Base-by-base conservation (phyloP, 2,888 invertebrate species). In the Rhagonycha fulva region DNA sequence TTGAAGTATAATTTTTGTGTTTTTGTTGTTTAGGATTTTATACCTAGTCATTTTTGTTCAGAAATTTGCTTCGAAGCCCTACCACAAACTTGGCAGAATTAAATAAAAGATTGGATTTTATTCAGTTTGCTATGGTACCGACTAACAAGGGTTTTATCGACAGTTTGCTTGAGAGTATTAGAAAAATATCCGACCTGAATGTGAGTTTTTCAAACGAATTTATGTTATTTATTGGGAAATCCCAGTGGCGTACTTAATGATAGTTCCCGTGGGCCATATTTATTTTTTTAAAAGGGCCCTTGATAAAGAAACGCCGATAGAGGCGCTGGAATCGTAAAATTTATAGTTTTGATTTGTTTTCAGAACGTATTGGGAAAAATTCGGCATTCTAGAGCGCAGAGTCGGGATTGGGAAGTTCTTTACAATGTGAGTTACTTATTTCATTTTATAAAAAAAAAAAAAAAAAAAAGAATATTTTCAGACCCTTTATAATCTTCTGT, bases 61-160 rank as follows among this genome's bases (percentile, higher is more conserved):
- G 95, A 84, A 89, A 91, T 30, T 90, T 94, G 82, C 90, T 96
- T 78, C 90, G 93, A 78, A 92, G 93, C 81, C 96, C 96, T 0
- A 91, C 92, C 0, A 91, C 90, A 69, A 90, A 95, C 84, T 82
- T 91, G 1, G 84, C 86, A 0, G 87, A 90, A 9, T 87, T 96
- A 14, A 87, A 89, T 30, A 89, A 91, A 63, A 90, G 96, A 10
- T 91, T 93, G 76, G 91, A 94, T 79, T 93, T 94, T 24, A 90
- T 96, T 10, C 89, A 90, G 11, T 95, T 92, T 87, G 94, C 94
- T 84, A 87, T 90, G 82, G 88, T 91, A 71, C 89, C 93, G 0
- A 88, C 90, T 67, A 93, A 93, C 84, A 89, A 90, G 70, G 90
- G 92, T 69, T 88, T 93, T 77, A 89, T 93, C 66, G 90, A 90